Evolutionary conservation across 2,888 invertebrate genomes (phyloP).

Genomic region (Ephialtes manifestator): DNA sequence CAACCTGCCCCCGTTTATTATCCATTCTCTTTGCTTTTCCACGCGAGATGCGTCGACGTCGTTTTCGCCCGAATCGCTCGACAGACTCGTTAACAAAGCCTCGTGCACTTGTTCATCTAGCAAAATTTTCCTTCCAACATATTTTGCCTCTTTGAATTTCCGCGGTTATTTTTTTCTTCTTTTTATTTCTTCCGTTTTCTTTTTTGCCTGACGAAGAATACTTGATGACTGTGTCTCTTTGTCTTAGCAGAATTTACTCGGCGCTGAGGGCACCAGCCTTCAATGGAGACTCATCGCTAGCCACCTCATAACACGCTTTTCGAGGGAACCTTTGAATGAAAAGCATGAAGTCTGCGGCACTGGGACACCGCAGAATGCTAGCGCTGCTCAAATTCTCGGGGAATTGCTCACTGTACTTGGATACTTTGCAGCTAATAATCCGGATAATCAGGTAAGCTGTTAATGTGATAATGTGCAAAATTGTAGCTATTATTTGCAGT

Average conservation of each 20-base stretch:
- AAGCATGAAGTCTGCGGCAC: conserved; percentile 68
- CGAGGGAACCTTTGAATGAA: conserved; percentile 85
- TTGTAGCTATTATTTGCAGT: neutral
- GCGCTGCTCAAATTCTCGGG: conserved; percentile 90
- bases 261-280: conserved; percentile 94
- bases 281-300: conserved; percentile 95
- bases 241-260: conserved; percentile 90
- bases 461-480: neutral
- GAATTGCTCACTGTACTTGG: conserved; percentile 94
- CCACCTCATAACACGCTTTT: conserved; percentile 91
- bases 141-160: conserved; percentile 31
- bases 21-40: conserved; percentile 82
- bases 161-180: neutral
- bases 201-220: conserved; percentile 16
- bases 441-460: conserved; percentile 90
- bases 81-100: conserved; percentile 61
- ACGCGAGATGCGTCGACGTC: conserved; percentile 68
- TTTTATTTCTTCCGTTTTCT: neutral
- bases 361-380: conserved; percentile 84
- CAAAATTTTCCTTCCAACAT: conserved; percentile 55
- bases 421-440: conserved; percentile 93
- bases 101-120: conserved; percentile 61
- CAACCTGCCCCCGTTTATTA: conserved; percentile 76
- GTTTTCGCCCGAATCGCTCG: conserved; percentile 48
- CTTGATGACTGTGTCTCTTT: conserved; percentile 35